Conservation (phyloP, 2,797 vertebrate genomes). For the Platalea minor region DNA sequence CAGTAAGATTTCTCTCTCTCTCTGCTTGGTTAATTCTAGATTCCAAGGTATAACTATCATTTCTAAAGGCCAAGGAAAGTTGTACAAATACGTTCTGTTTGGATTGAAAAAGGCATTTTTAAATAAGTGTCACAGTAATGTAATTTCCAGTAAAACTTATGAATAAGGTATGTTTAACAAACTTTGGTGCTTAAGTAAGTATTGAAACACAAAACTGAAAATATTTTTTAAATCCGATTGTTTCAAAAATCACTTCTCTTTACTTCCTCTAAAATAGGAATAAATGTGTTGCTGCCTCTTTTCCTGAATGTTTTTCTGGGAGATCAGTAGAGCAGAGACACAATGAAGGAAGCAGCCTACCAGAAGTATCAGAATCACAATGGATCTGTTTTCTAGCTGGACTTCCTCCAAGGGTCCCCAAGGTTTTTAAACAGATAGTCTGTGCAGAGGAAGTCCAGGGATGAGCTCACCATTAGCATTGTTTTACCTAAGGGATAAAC, state of each 20-base stretch:
- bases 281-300: not conserved
- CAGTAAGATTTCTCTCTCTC: conserved; percentile 92
- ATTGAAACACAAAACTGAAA: not conserved
- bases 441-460: conserved; percentile 50
- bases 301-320: conserved; percentile 4
- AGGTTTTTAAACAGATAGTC: conserved; percentile 50
- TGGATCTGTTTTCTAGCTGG: conserved; percentile 37
- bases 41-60: conserved; percentile 97
- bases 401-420: conserved; percentile 53
- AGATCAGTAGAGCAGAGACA: not conserved
- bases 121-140: not conserved
- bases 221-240: not conserved
- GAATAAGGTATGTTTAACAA: not conserved
- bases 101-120: conserved; percentile 35
- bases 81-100: conserved; percentile 95
- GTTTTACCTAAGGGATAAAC: conserved; percentile 39
- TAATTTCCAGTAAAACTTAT: not conserved
- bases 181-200: not conserved
- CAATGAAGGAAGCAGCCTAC: conserved; percentile 15
- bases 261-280: not conserved
- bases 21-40: conserved; percentile 92
- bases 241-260: not conserved
- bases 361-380: conserved; percentile 26
- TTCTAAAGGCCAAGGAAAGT: conserved; percentile 96
- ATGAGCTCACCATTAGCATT: conserved; percentile 46